Percentiles rank a stretch among this genome's conserved stretches.
These are phyloP conservation scores for Nesoenas mayeri DNA, from an alignment of 2,113 vertebrate species.

Conservation along the genomic window DNA sequence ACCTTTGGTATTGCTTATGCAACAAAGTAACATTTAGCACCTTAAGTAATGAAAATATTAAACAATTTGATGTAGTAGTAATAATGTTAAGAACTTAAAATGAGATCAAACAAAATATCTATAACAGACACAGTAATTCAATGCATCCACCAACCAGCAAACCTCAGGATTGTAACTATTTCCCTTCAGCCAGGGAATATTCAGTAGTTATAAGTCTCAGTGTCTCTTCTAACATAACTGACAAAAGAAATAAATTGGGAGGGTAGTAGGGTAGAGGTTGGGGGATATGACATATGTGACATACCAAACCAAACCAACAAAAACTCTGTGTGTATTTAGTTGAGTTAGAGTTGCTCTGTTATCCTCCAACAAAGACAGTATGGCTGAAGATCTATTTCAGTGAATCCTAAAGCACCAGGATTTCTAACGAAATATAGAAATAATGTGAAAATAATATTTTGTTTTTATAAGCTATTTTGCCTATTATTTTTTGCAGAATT, in stretches of 20 bases:
- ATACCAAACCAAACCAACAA: not conserved
- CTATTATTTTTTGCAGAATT: not conserved
- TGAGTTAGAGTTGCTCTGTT: not conserved
- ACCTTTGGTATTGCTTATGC: not conserved
- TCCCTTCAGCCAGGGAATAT: not conserved
- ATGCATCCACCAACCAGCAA: not conserved
- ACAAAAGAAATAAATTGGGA: not conserved
- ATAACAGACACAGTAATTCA: not conserved
- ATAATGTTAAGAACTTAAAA: not conserved
- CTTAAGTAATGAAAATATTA: not conserved
- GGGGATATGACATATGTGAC: rapidly evolving
- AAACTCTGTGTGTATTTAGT: not conserved
- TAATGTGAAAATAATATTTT: not conserved
- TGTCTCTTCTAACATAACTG: not conserved
- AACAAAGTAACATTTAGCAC: not conserved
- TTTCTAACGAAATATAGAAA: not conserved
- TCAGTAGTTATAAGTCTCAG: not conserved
- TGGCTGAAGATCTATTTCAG: not conserved
- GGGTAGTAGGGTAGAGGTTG: too few species aligned
- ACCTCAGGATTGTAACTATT: not conserved
- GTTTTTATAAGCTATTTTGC: not conserved
- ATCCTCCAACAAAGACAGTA: not conserved
- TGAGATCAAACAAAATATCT: not conserved
- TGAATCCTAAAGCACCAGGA: not conserved
- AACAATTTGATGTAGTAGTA: not conserved